Evolutionary conservation across 2,113 vertebrate species (phyloP), one percentile per base, ranked within the genome.

Genomic region (Oreochromis spilurus): DNA sequence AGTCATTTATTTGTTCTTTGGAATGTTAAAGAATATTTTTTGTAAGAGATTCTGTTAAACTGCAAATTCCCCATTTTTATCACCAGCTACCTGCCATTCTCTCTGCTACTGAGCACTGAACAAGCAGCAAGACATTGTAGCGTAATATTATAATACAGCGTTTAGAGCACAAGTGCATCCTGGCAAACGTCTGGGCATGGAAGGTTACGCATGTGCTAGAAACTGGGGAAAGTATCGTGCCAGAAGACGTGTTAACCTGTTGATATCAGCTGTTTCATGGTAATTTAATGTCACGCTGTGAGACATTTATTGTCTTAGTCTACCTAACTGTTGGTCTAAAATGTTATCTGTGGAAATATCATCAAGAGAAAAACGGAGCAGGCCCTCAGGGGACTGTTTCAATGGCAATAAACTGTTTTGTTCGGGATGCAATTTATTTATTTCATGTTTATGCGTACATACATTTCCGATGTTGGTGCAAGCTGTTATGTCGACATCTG

Each of bases 401-500:
- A 17, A 19, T 82, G 53, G 55, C 43, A 52, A 21, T 34, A 45
- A 81, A 82, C 16, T 83, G 13, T 52, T 82, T 19, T 48, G 26
- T 87, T 82, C 13, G 4, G 40, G 26, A 31, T 77, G 26, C 34
- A 34, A 77, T 77, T 77, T 77, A 77, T 77, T 77, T 77, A 52
- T 77, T 60, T 21, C 8, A 7, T 72, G 3, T 81, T 85, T 54
- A 60, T 75, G 58, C 79, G 79, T 52, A 84, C 78, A 80, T 78
- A 40, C 31, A 58, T 54, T 86, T 50, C 9, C 54, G 34, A 78
- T 79, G 83, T 75, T 67, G 72, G 45, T 77, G 72, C 26, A 52
- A 52, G 72, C 72, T 50, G 26, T 77, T 29, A 77, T n/a, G 45
- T 52, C 26, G 3, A 82, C 86, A 90, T 91, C 83, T 90, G 90